Conservation (phyloP, 2,797 vertebrate species). For the Delichon dasypus region DNA sequence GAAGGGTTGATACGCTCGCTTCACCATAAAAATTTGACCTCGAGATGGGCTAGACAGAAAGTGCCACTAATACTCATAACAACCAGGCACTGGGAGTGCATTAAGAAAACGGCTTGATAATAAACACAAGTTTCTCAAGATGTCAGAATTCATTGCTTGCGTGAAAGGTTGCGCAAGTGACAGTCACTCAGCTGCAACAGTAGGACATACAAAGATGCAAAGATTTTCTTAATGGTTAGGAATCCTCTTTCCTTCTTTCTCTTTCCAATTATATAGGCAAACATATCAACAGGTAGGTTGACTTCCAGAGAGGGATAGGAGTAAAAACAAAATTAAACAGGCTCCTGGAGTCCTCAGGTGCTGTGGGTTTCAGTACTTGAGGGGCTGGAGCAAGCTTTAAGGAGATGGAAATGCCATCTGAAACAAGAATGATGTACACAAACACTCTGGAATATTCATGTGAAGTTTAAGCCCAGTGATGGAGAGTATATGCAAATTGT, state of each 20-base stretch:
- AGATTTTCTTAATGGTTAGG: background rate
- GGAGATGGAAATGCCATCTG: background rate
- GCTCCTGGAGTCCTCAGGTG: background rate
- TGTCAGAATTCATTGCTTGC: background rate
- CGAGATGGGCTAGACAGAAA: background rate
- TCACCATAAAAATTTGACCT: background rate
- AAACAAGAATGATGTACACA: background rate
- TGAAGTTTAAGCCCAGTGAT: background rate
- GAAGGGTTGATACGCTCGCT: background rate
- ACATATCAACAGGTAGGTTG: background rate
- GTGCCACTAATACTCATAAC: background rate
- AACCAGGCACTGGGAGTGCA: background rate
- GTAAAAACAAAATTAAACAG: background rate
- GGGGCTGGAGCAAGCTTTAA: background rate
- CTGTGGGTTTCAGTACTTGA: background rate
- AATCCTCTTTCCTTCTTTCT: background rate
- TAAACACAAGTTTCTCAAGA: background rate
- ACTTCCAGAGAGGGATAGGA: background rate
- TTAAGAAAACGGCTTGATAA: background rate
- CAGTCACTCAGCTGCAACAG: background rate
- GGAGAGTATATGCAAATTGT: conserved; percentile 41
- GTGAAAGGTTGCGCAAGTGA: background rate
- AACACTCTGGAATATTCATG: background rate
- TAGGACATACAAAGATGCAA: background rate
- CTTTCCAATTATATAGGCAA: background rate